Evolutionary conservation across 2,797 vertebrate genomes (phyloP), one percentile per base, ranked within the genome.

Genomic region (Schizopygopsis malacanthus): DNA sequence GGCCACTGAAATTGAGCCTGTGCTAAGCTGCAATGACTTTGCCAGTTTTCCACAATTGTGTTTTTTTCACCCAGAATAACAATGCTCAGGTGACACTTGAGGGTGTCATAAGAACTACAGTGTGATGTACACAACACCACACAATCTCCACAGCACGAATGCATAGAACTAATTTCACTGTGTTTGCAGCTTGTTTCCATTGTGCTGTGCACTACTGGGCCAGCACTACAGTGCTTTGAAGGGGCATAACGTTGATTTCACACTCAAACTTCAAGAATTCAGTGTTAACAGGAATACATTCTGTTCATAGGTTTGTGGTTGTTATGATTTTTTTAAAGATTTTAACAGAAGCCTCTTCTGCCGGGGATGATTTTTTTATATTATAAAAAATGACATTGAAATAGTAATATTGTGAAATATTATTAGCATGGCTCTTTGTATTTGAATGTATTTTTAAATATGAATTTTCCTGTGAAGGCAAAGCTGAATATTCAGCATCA

Each of bases 81-180:
- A 81, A 33, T 69, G 61, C 11, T 9, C 43, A 80, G 7, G 25
- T 69, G 6, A 82, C 54, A 33, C 18, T 18, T 45, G 43, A 39
- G 25, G 83, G 41, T 59, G 81, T 76, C 69, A 85, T 52, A 47
- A 83, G 6, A 79, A 28, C 69, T 10, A 25, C 59, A 78, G 65
- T 50, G 6, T 54, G 16, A 2, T 54, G 16, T n/a, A 22, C 9
- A 59, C 22, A 59, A 59, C 56, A n/a, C 56, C 22, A 22, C 56
- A 59, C n/a, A 59, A n/a, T 59, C 56, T 4, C 8, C 9, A 59
- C 9, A n/a, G 10, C 56, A n/a, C 56, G 11, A 28, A n/a, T 2
- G 9, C 22, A 47, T 47, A 50, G 13, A 15, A 50, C 39, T 39
- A 39, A 39, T 56, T 20, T 22, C 2, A 20, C 22, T 56, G 54